Evolutionary conservation across 2,797 vertebrate genomes (phyloP), one percentile per base, ranked within the genome.

Genomic region (Jordanella pulchra): DNA sequence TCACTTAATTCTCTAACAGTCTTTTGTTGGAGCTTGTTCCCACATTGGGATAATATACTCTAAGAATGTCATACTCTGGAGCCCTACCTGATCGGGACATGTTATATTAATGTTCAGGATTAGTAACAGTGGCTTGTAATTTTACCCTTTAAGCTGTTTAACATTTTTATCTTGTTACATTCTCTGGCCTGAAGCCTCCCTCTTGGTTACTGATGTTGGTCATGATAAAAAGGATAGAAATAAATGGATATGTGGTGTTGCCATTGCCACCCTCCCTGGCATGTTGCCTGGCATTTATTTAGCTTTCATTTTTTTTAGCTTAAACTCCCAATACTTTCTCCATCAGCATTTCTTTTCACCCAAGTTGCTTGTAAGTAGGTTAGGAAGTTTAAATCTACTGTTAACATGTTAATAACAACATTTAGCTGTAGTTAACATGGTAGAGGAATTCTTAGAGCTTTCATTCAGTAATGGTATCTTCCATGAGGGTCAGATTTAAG

Each of bases 1-100:
- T 56, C 63, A 88, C 79, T 71, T 79, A 80, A 65, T 71, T 72
- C 27, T 51, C 35, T 53, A 13, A 25, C n/a, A 35, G 18, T 67
- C 54, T 72, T 82, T 71, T 66, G 27, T 64, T 56, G 35, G 69
- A 25, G 51, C 68, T 71, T 75, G 67, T 25, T 69, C 55, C 69
- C 56, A 69, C 53, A 66, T 15, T 9, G 63, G 25, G 15, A 53
- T 7, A 72, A 48, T 7, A 73, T 67, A 56, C 61, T 17, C 25
- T 14, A 9, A 9, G n/a, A 68, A 35, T n/a, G 51, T n/a, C 71
- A 63, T 27, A 17, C 72, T 68, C 25, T 67, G 35, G 18, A 45
- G 39, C 21, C 18, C n/a, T 39, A 47, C 25, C 58, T 48, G 21
- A 11, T 58, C 65, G 27, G 39, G 50, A 50, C 44, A 45, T 56